These are phyloP conservation scores for Brachionus sp. DNA, from an alignment of 1,140 invertebrate genomes.

Conservation along the genomic window DNA sequence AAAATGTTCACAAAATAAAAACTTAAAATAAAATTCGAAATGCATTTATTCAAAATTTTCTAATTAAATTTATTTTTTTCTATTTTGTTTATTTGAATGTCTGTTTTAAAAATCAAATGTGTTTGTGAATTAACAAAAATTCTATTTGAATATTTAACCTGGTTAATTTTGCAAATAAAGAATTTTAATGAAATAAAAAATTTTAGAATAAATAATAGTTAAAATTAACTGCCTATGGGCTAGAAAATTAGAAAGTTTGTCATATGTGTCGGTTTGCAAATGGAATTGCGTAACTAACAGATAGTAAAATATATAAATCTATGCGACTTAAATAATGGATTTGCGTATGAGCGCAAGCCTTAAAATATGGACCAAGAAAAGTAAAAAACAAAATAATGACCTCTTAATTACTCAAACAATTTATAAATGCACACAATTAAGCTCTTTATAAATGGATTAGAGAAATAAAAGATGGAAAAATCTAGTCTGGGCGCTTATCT, in stretches of 20 bases:
- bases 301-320: background rate
- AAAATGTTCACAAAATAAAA: too few relatives aligned
- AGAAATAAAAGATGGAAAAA: background rate
- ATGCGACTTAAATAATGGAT: background rate
- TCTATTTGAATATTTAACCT: background rate
- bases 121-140: background rate
- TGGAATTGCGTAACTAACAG: background rate
- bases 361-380: background rate
- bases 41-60: background rate
- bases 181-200: background rate
- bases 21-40: too few relatives aligned
- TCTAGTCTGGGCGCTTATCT: background rate
- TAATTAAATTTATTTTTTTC: background rate
- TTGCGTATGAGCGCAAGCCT: background rate
- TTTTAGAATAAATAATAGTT: background rate
- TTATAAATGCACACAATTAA: background rate
- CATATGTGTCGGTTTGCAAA: background rate
- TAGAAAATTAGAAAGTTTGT: background rate
- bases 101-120: background rate
- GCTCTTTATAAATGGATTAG: conserved; percentile 1
- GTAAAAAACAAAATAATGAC: background rate
- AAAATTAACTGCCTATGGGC: background rate
- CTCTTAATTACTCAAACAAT: background rate
- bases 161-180: background rate
- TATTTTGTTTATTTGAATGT: background rate